Evolutionary conservation across 2,113 vertebrate genomes (phyloP).

Genomic region (Gadus chalcogrammus): DNA sequence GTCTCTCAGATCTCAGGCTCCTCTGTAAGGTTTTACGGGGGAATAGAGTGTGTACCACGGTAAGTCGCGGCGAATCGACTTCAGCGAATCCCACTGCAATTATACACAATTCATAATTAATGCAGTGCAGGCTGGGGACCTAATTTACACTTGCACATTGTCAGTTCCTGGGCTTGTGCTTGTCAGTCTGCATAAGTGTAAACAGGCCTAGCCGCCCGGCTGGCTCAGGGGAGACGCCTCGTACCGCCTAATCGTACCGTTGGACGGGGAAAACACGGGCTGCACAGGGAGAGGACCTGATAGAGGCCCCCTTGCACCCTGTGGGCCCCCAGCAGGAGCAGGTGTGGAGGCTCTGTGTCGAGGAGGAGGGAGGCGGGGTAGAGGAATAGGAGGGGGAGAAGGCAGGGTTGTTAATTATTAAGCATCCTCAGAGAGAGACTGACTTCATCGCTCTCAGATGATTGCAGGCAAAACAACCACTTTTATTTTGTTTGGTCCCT

Average conservation of each 20-base stretch:
- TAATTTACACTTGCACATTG: slow-evolving; percentile 75
- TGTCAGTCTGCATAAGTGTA: slow-evolving; percentile 71
- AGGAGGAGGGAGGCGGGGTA: no score
- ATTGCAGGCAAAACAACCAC: slow-evolving; percentile 31
- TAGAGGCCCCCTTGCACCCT: slow-evolving; percentile 21
- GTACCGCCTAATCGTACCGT: slow-evolving; percentile 52
- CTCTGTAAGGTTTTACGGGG: slow-evolving; percentile 25
- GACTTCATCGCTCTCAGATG: slow-evolving; percentile 24
- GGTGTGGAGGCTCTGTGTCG: slow-evolving; percentile 40
- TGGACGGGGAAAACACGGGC: slow-evolving; percentile 58
- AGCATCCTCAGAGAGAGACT: slow-evolving; percentile 33
- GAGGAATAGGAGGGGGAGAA: neutral
- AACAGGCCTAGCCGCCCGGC: slow-evolving; percentile 56
- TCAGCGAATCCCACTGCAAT: slow-evolving; percentile 71
- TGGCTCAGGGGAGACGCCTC: slow-evolving; percentile 63
- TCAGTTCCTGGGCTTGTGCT: slow-evolving; percentile 69
- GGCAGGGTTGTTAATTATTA: slow-evolving; percentile 34
- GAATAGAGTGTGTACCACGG: slow-evolving; percentile 61
- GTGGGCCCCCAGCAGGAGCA: slow-evolving; percentile 39
- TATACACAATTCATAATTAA: slow-evolving; percentile 77
- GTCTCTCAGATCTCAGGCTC: slow-evolving; percentile 38
- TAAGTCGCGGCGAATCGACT: slow-evolving; percentile 69
- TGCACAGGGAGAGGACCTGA: slow-evolving; percentile 14
- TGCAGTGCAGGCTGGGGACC: slow-evolving; percentile 71
- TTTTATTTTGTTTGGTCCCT: slow-evolving; percentile 28